Evolutionary conservation across 2,113 vertebrate species (phyloP).

Genomic region (Cettia cetti): DNA sequence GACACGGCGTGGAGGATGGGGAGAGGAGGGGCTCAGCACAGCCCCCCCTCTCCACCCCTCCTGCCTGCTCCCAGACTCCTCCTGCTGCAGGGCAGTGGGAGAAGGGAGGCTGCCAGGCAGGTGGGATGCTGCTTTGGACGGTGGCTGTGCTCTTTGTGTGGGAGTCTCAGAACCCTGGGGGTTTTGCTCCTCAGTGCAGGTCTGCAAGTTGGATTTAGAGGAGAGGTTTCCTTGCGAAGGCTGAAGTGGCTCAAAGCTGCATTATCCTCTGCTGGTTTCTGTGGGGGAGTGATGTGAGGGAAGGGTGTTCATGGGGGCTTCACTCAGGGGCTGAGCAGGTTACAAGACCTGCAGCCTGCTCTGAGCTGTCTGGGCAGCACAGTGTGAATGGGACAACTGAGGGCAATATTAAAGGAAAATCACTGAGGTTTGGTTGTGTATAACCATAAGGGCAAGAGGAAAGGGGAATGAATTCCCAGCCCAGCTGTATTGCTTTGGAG

Average conservation of each 20-base stretch:
- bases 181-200: fast-evolving
- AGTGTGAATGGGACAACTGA: neutral
- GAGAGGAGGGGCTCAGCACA: neutral
- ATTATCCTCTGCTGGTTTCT: neutral
- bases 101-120: neutral
- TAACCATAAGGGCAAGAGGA: neutral
- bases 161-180: neutral
- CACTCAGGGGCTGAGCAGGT: neutral
- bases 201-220: neutral
- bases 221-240: neutral
- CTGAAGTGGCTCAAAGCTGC: fast-evolving
- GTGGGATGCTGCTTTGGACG: neutral
- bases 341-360: fast-evolving
- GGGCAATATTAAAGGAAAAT: neutral
- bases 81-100: neutral
- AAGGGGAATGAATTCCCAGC: neutral
- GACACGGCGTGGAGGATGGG: neutral
- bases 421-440: neutral
- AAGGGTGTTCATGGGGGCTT: fast-evolving
- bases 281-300: fast-evolving
- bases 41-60: neutral
- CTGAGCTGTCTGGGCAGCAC: neutral
- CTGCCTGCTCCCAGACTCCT: neutral
- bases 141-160: neutral
- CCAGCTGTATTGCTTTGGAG: neutral